Evolutionary conservation across 2,797 vertebrate genomes (phyloP).

Genomic region (Limosa lapponica): DNA sequence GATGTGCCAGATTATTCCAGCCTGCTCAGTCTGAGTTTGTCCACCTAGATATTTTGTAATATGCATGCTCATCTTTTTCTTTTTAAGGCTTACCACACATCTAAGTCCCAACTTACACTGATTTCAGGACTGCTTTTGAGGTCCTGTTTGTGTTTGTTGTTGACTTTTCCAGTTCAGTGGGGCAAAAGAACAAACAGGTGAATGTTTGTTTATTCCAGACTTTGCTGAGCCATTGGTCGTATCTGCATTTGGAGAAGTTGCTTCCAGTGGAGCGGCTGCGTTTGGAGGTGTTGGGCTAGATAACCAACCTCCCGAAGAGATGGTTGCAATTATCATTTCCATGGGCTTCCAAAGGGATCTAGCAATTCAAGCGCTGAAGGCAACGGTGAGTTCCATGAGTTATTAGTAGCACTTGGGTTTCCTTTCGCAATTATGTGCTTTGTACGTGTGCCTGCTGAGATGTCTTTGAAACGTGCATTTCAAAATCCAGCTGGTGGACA

Average conservation of each 20-base stretch:
- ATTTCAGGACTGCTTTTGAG: not conserved
- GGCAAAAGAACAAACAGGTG: not conserved
- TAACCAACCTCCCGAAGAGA: slow-evolving; percentile 95
- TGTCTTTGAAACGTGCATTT: not conserved
- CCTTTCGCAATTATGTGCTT: not conserved
- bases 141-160: not conserved
- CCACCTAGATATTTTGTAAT: not conserved
- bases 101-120: not conserved
- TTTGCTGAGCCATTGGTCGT: slow-evolving; percentile 93
- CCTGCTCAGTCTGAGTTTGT: not conserved
- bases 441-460: accelerated
- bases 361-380: slow-evolving; percentile 88
- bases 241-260: slow-evolving; percentile 83
- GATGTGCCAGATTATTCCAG: not conserved
- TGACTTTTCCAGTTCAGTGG: not conserved
- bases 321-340: slow-evolving; percentile 91
- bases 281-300: slow-evolving; percentile 78
- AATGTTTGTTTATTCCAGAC: slow-evolving; percentile 79
- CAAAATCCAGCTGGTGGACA: not conserved
- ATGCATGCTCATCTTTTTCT: not conserved
- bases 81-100: not conserved
- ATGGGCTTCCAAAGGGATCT: slow-evolving; percentile 96
- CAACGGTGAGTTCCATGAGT: slow-evolving; percentile 83
- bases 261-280: slow-evolving; percentile 72
- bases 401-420: not conserved